Base-by-base conservation (phyloP, 2,888 invertebrate species). In the Archips xylosteana region DNA sequence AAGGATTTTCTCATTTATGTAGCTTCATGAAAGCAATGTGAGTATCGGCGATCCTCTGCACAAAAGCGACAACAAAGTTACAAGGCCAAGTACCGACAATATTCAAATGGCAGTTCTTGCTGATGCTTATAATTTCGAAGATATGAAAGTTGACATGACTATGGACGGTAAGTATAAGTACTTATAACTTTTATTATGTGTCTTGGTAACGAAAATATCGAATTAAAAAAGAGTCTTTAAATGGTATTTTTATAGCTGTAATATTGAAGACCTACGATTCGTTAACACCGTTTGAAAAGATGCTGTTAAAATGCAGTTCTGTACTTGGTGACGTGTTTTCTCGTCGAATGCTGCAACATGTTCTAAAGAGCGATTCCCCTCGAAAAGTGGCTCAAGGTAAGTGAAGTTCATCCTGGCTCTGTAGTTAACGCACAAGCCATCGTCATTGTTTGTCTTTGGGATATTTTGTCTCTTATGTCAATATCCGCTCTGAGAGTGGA, bases 251-350 rank as follows among this genome's bases (percentile, higher is more conserved):
- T n/a, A 12, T 79, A 96, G 96, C 95, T 34, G 92, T 95, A 74
- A 95, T 96, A 71, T 82, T 96, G 78, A 96, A 95, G 85, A 94
- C 95, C 0, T 96, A 96, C 79, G 96, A 96, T 83, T 95, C 96
- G 0, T 81, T 97, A 75, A 95, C 95, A 3, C 95, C 96, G 0
- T 95, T 95, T 76, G 96, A 96, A 82, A 96, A 96, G 85, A 89
- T 96, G 81, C 81, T 96, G 13, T 81, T 96, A 45, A 96, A 96
- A 87, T 96, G 95, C 78, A 95, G 96, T 9, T 94, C 96, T 0
- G 95, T 96, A 3, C 87, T 96, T 9, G 96, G 96, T 0, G 95
- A 95, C 70, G 92, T 93, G n/a, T 95, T 96, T 78, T 94, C 95
- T 0, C 90, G 96, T 76, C 87, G 92, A 32, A 96, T 96, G 95